phyloP scores from a whole-genome alignment of 2,797 vertebrate species.

The Scolopax rusticola region DNA sequence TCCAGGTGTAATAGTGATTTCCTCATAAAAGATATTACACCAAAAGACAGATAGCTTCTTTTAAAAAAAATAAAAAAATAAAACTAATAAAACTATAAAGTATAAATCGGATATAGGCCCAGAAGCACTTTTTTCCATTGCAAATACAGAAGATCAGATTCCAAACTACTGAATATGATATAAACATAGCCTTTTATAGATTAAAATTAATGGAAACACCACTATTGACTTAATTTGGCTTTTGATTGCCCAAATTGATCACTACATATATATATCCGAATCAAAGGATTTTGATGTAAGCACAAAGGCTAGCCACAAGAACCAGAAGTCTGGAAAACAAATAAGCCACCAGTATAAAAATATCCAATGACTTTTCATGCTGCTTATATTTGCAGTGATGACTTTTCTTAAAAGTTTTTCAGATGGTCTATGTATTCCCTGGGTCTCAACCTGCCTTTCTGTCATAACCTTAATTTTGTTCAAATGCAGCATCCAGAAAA shows the following conservation, averaged over 20 bases:
- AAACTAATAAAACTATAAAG: neutral
- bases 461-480: conserved; percentile 9
- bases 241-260: neutral
- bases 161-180: neutral
- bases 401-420: neutral
- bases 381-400: neutral
- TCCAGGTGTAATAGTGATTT: neutral
- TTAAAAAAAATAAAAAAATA: neutral
- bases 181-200: neutral
- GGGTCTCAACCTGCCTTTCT: conserved; percentile 22
- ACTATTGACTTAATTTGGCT: neutral
- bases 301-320: neutral
- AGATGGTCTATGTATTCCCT: neutral
- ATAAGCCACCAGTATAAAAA: neutral
- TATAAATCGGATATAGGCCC: neutral
- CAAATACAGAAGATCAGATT: neutral
- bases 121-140: neutral
- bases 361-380: neutral
- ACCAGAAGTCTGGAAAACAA: conserved; percentile 1
- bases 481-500: neutral
- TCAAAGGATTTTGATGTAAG: neutral
- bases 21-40: neutral
- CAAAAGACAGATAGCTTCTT: neutral
- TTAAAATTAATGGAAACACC: conserved; percentile 10
- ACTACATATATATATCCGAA: neutral